Evolutionary conservation across 2,888 invertebrate species (phyloP), one percentile per base, ranked within the genome.

Genomic region (Sarcophaga variegata): DNA sequence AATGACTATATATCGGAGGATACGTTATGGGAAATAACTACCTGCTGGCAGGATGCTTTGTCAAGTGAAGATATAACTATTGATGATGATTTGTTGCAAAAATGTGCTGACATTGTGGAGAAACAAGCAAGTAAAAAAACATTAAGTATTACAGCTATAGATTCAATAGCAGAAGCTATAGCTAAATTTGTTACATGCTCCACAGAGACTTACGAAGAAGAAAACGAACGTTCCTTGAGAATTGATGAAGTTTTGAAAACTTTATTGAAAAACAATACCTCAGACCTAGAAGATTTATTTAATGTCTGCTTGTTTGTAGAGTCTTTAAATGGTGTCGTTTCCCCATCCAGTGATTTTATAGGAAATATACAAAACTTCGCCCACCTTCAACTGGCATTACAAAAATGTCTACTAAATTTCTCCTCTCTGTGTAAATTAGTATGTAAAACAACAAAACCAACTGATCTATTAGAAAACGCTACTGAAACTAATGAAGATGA

Each of bases 1-100:
- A 91, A 90, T 75, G 91, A 93, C 71, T 90, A 90, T 83, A 88
- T 93, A 20, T 92, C 92, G 0, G 92, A 92, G 82, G 95, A 95
- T 87, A 95, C 95, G 14, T 92, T 95, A 89, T 94, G 94, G 94
- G 95, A 95, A 92, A 93, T 94, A 62, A 94, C 94, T 25, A 94
- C 94, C 20, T 94, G 95, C 63, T 95, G 95, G 95, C 95, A 94
- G 90, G 95, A 95, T 91, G 94, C 94, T 10, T 88, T 95, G 5
- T 93, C 93, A 2, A 92, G 92, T 88, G 89, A 91, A 74, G 92
- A 93, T 76, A 91, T 93, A 25, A 84, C 88, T 54, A 89, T 92
- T 27, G 90, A 92, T 76, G 88, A 90, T 0, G 72, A 75, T 2
- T 75, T 93, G 17, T 69, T 93, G 10, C 25, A 87, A 2, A 88